Base-by-base conservation (phyloP, 2,888 invertebrate genomes). In the Melipona beecheii region DNA sequence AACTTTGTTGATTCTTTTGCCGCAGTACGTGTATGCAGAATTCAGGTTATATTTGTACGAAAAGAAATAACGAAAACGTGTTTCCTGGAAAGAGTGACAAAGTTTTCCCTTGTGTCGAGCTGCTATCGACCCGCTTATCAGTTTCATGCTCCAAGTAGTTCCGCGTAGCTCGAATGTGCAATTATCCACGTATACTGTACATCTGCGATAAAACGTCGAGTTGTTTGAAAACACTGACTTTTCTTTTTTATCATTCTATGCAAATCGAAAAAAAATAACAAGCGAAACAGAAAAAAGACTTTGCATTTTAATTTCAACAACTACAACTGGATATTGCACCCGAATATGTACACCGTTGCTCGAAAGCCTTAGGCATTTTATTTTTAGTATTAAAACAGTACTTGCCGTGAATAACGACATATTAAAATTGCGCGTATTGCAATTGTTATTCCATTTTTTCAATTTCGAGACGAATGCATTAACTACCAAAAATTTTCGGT, bases 41-140 rank as follows among this genome's bases (percentile, higher is more conserved):
- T 21, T 68, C 24, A 4, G 24, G 68, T 43, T 43, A 11, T 27
- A 27, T 50, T 50, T 54, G 54, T 21, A 13, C n/a, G 17, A 69
- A 31, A 6, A 3, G 69, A 54, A 54, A 69, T 31, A 69, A 31
- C 15, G 11, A 50, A 31, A 19, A 52, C 69, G 6, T 4, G n/a
- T 21, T 31, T 31, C 52, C 27, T 19, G 27, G 21, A 62, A 50
- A 27, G n/a, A 24, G 43, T 52, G 27, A 62, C 70, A 49, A 64
- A 24, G 49, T 60, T 60, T 36, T 50, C 65, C 36, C 36, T 65
- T n/a, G 64, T 17, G 70, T 27, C 49, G 52, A 52, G 69, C 68
- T 78, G 36, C 43, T 70, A 82, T 82, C 79, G 79, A 74, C 58
- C 60, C 79, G 74, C 69, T 60, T 70, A 74, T 74, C 82, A 73